Base-by-base conservation (phyloP, 2,113 vertebrate genomes). In the Puma concolor region DNA sequence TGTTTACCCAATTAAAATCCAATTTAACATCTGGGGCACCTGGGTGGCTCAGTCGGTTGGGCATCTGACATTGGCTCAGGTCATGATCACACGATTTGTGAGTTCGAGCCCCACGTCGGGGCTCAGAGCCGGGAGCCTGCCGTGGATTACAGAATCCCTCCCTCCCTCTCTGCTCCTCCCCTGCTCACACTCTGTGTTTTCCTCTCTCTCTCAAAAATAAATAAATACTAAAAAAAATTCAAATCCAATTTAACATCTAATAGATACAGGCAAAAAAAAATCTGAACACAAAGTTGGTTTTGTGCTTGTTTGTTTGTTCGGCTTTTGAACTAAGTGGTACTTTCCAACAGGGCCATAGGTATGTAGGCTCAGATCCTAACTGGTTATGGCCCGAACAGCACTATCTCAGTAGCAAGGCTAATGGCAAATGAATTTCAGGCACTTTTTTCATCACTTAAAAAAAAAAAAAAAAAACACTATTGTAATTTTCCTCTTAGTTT, bases 401-500 rank as follows among this genome's bases (percentile, higher is more conserved):
- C 16, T 66, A 21, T 29, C 54, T 29, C 87, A 74, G 44, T 44
- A 76, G 89, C 67, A 52, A 74, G 76, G 33, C 21, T 79, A 91
- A 81, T 12, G 48, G 69, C 38, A 87, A 87, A 95, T 48, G 31
- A 84, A 66, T 66, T 84, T 87, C 31, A 90, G 29, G 11, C 10
- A 54, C 2, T 36, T 57, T 84, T 63, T 48, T 25, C 76, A 52
- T 72, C 74, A 71, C 66, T 92, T 96, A 13, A 95, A 97, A 92
- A 83, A 64, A 44, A 27, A 82, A 64, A 44, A n/a, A 3, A 2
- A 33, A 67, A 36, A 64, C 57, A 66, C 21, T 60, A 29, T 66
- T 67, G 33, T 80, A 50, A 52, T 72, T 94, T 98, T 92, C 67
- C 72, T 95, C 12, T 95, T 33, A 48, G 31, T 57, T 48, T 91